Percentiles rank a stretch among this genome's conserved stretches.
phyloP scores from a whole-genome alignment of 30 jellyfish, hydroid and myxozoan genomes.

The Mastigias papua region DNA sequence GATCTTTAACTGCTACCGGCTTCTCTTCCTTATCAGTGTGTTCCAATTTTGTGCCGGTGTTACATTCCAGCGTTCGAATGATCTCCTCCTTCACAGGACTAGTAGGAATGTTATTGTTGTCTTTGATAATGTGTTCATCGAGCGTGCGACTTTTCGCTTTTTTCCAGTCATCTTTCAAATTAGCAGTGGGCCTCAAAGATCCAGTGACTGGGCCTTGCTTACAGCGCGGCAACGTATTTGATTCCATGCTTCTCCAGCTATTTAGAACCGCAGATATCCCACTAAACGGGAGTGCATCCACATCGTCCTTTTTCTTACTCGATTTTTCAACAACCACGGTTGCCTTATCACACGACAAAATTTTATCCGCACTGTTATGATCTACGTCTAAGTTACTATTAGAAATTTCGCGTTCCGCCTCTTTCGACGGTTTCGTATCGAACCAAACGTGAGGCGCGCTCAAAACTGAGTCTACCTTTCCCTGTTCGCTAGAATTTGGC shows the following conservation, averaged over 20 bases:
- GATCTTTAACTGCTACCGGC: constrained; percentile 50
- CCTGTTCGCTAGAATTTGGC: constrained; percentile 10
- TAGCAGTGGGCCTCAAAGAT: background rate
- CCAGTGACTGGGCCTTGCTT: background rate
- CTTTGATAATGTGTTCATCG: background rate
- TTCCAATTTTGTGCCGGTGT: background rate
- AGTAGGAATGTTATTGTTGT: background rate
- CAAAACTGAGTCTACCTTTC: constrained; percentile 24
- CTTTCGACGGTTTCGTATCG: constrained; percentile 37
- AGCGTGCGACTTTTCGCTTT: constrained; percentile 17
- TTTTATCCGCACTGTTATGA: background rate
- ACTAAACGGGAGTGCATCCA: background rate
- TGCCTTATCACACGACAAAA: background rate
- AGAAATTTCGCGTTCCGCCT: background rate
- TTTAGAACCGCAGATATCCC: constrained; percentile 26
- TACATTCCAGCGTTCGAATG: background rate
- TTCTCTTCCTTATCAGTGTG: background rate
- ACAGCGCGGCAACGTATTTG: constrained; percentile 37
- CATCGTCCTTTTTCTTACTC: background rate
- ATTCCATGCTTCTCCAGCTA: constrained; percentile 52
- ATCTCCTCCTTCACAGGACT: background rate
- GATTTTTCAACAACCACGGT: background rate
- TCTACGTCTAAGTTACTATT: background rate
- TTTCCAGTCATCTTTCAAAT: constrained; percentile 32
- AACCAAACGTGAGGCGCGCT: constrained; percentile 73